Percentiles rank a stretch among this genome's conserved stretches.
These are phyloP conservation scores for Rhegmatorhina hoffmannsi DNA, from an alignment of 2,113 vertebrate species.

Conservation along the genomic window DNA sequence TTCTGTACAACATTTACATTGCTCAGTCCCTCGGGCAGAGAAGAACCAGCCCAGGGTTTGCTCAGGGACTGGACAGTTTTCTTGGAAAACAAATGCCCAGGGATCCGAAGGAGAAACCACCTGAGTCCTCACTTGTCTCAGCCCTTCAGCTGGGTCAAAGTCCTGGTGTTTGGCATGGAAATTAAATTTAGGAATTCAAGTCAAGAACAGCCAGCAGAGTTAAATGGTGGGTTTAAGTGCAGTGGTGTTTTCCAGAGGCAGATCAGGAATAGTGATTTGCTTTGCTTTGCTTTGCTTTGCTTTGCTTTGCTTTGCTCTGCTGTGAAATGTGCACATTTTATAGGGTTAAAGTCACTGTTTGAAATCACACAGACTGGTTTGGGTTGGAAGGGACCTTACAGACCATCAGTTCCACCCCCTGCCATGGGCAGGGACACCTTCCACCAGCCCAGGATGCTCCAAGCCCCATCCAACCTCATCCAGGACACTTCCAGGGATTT, in stretches of 20 bases:
- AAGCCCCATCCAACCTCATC: accelerated
- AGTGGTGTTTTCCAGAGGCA: background rate
- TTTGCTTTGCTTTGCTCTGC: background rate
- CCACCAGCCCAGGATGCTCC: no score
- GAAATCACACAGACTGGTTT: background rate
- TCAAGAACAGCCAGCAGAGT: background rate
- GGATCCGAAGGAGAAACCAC: background rate
- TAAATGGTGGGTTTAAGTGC: background rate
- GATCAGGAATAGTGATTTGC: background rate
- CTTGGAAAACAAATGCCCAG: background rate
- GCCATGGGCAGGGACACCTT: background rate
- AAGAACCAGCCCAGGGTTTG: constrained; percentile 1
- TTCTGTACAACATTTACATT: constrained; percentile 3
- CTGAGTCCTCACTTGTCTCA: background rate
- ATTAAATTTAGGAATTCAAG: background rate
- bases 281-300: background rate
- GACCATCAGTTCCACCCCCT: no score
- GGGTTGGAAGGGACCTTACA: background rate
- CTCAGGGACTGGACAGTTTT: background rate
- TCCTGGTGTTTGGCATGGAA: background rate
- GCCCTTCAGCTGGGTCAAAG: background rate
- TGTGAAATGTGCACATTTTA: background rate
- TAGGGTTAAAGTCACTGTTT: background rate
- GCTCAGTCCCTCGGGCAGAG: background rate
- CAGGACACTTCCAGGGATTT: background rate